Base-by-base conservation (phyloP, 2,113 vertebrate genomes). In the Chloebia gouldiae region DNA sequence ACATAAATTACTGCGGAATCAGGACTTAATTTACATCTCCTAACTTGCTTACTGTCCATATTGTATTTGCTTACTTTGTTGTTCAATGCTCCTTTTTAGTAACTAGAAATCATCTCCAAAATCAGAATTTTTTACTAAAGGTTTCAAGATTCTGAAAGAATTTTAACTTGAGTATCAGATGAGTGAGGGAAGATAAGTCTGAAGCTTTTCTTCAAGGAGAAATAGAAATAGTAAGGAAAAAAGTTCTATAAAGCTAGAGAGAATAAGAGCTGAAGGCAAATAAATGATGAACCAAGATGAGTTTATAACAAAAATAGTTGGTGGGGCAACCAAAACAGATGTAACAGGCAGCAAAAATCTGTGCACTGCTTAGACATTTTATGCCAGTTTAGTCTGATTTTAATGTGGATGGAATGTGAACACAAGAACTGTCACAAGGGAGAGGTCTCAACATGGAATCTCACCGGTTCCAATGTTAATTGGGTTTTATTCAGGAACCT, bases 381-480 rank as follows among this genome's bases (percentile, higher is more conserved):
- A 60, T 39, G 25, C 21, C 60, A 49, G 64, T 31, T 61, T n/a
- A 5, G 12, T 59, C 23, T 12, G 31, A 84, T 49, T 78, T 86
- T 54, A 35, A 33, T 3, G 7, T 21, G 17, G 25, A 50, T 44
- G 18, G 4, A 92, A 79, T 12, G 31, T 6, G 17, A 64, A 31
- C 5, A 22, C 39, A 81, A 51, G 11, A 42, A 30, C 31, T 49
- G 28, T 27, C 53, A 53, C 28, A 37, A 37, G 79, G 30, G 13
- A 30, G 59, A 82, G 22, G 9, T 51, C 56, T 44, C 37, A 76
- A 51, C 31, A 16, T 1, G 6, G 49, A 64, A 40, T 42, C 39
- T 68, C 49, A 50, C 3, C 2, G 0, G 13, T 51, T 60, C 17
- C n/a, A 70, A 3, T 7, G 25, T 15, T 33, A 30, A 35, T 0